Evolutionary conservation across 1,140 invertebrate species (phyloP), one percentile per base, ranked within the genome.

Genomic region (Acromyrmex charruanus): DNA sequence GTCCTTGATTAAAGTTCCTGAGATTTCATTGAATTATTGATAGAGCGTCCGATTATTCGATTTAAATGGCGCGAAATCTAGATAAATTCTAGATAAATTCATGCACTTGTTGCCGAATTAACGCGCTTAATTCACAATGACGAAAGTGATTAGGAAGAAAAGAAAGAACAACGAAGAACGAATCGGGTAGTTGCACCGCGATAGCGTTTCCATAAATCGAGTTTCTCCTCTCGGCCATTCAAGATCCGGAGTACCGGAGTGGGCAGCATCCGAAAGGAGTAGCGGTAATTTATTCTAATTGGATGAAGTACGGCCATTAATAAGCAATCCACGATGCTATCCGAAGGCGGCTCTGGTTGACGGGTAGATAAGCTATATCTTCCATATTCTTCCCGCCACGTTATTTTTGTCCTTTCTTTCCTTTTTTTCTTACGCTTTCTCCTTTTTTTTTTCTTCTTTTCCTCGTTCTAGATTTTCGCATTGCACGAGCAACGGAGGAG

Each of bases 271-370:
- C 77, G 80, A 86, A 79, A 85, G 44, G 9, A 51, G 80, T 69
- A 87, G 53, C 77, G 90, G 91, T 93, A 93, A 94, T 94, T 93
- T 92, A 93, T 94, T 94, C 91, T 93, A 94, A 94, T 94, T 93
- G 92, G 90, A 93, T 93, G 92, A 94, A 95, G 88, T 91, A 91
- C 91, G 88, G 80, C 90, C 90, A 92, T 92, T 94, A 93, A 94
- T 93, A 94, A 94, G 91, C 93, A 94, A 94, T 94, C 90, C 90
- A 88, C 88, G 90, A 93, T 84, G 88, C 87, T 65, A 39, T 25
- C 55, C 16, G 59, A 79, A 71, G 72, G 61, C 55, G 58, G 59
- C 61, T 87, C 31, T 28, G 82, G 25, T 79, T 63, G 44, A 74
- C 65, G 35, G 71, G 55, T 31, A 79, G n/a, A 58, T 66, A 61